Base-by-base conservation (phyloP, 2,888 invertebrate genomes). In the Chromoteleia sp. region DNA sequence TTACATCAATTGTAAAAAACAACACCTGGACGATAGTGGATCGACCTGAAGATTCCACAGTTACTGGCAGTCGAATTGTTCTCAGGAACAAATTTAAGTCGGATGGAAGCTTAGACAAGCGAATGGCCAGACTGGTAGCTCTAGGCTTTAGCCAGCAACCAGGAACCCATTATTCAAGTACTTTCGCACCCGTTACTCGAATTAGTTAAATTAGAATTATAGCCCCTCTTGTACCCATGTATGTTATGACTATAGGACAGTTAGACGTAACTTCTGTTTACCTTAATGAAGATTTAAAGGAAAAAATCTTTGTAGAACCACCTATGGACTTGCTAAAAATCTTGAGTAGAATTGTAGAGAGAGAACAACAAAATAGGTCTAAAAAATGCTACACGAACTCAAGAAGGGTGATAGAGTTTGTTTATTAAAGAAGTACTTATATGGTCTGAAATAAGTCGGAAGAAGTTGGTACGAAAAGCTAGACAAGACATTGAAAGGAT, bases 361-460 rank as follows among this genome's bases (percentile, higher is more conserved):
- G 2, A 3, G 14, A 6, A 39, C 2, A 6, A 12, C 39, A 2
- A 39, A 39, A 12, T 8, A n/a, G 39, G n/a, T n/a, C n/a, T n/a
- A n/a, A n/a, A n/a, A n/a, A n/a, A 12, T 39, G 39, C 12, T 39
- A 39, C 10, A 5, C 12, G 39, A 58, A 21, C 2, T 39, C 5
- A 21, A 21, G 0, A 21, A 8, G 6, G 58, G 58, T 21, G 36
- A 67, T 41, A 77, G 58, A 14, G 73, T 81, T 0, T 83, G 81
- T 45, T 25, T 29, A 2, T 45, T 83, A 4, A 63, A 58, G 21
- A 81, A 81, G 15, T 41, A 41, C 29, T 29, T 83, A 0, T 81
- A 83, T 29, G 77, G 77, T 6, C 29, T 77, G 5, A 58, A 45
- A 14, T 78, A 83, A 15, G 74, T 81, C 1, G 81, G 71, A 0